Conservation (phyloP, 2,797 vertebrate species). For the Pelobates cultripes region DNA sequence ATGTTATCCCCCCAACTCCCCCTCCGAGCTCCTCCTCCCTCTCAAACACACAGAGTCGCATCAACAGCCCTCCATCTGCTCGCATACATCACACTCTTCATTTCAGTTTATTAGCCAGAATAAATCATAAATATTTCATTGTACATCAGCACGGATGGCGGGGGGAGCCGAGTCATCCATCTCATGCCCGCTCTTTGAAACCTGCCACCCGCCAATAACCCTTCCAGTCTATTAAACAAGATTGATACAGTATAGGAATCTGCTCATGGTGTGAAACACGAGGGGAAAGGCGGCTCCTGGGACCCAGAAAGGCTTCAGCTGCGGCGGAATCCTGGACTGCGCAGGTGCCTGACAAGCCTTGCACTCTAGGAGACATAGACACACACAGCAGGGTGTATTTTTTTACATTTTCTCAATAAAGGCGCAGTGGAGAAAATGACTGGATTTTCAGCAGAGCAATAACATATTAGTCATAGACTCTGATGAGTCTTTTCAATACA, state of each 20-base stretch:
- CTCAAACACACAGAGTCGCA: constrained; percentile 56
- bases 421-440: background rate
- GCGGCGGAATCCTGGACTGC: constrained; percentile 16
- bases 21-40: constrained; percentile 51
- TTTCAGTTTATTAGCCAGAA: constrained; percentile 93
- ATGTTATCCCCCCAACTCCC: constrained; percentile 43
- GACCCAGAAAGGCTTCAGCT: constrained; percentile 16
- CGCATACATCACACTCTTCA: constrained; percentile 88
- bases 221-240: constrained; percentile 94
- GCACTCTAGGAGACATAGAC: background rate
- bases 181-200: constrained; percentile 78
- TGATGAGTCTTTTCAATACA: too few species aligned
- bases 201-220: constrained; percentile 76
- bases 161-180: constrained; percentile 85
- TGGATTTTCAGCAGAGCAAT: background rate
- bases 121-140: constrained; percentile 97
- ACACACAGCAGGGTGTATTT: background rate
- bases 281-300: constrained; percentile 46
- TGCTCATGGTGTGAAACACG: constrained; percentile 76
- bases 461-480: too few species aligned
- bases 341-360: too few species aligned
- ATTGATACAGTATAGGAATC: constrained; percentile 86
- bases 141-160: constrained; percentile 82
- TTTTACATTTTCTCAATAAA: background rate
- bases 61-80: constrained; percentile 88